Base-by-base conservation (phyloP, 2,888 invertebrate genomes). In the Smittia aterrima region DNA sequence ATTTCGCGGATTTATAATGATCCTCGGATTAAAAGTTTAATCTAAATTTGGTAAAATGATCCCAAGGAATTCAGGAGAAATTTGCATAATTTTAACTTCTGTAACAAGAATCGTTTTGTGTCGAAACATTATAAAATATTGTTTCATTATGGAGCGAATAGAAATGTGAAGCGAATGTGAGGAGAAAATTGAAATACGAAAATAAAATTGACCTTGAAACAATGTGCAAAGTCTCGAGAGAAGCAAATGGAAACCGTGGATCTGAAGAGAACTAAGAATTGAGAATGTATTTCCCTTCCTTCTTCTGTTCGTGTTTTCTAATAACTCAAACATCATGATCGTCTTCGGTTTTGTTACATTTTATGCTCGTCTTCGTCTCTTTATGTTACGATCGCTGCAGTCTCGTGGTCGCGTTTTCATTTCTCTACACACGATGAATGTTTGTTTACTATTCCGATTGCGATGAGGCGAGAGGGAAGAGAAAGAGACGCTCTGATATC, bases 201-300 rank as follows among this genome's bases (percentile, higher is more conserved):
- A 72, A 72, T 72, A 72, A 72, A 62, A 72, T 72, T 72, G 72
- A 72, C 72, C 72, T 72, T 72, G 72, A 72, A 72, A 72, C 72
- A 27, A 72, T 72, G 72, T 72, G 72, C 72, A 72, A 72, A 72
- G 70, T 71, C 54, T 71, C 54, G 54, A 25, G 13, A 71, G 38
- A 41, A 40, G 70, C 25, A 71, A 70, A 53, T 54, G 70, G 58
- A 58, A 58, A 58, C 58, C 58, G 16, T n/a, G 47, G 16, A 47
- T 11, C 11, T 18, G 70, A 70, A 72, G 62, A 58, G 54, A 62
- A 40, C n/a, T 25, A 11, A 64, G 22, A 62, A 40, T 20, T 25
- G 25, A 64, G 22, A 27, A 27, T 27, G 64, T 27, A 18, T 58
- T 58, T 58, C 22, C 58, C 58, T 58, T 58, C 58, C 58, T 58